Evolutionary conservation across 2,888 invertebrate genomes (phyloP).

Genomic region (Ceratothoa steindachneri): DNA sequence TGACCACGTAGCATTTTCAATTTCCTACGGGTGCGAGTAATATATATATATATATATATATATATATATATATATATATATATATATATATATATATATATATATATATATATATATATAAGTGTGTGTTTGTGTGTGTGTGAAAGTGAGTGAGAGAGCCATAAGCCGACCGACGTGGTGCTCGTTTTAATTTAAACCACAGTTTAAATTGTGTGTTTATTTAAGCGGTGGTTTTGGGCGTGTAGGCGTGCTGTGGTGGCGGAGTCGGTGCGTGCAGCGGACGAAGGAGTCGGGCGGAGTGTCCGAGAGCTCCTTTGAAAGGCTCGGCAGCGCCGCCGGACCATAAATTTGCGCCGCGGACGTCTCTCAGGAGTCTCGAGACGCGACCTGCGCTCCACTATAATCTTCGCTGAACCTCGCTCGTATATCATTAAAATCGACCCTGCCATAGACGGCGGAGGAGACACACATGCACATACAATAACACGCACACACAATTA

Average conservation of each 20-base stretch:
- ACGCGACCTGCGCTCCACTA: not conserved
- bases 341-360: conserved; percentile 8
- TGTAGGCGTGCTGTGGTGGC: too few species aligned
- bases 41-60: too few species aligned
- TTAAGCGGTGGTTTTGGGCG: conserved; percentile 4
- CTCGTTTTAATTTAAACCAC: not conserved
- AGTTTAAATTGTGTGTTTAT: conserved; percentile 7
- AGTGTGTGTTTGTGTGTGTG: too few species aligned
- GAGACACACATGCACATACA: not conserved
- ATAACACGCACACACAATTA: not conserved
- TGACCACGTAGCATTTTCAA: too few species aligned
- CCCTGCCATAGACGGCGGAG: conserved; percentile 1
- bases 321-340: conserved; percentile 2
- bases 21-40: too few species aligned
- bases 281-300: not conserved
- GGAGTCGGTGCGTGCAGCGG: too few species aligned
- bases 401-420: conserved; percentile 10
- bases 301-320: conserved; percentile 13
- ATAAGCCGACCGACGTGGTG: not conserved
- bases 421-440: conserved; percentile 13
- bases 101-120: too few species aligned
- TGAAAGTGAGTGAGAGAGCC: not conserved
- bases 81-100: too few species aligned
- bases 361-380: not conserved
- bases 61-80: too few species aligned